Base-by-base conservation (phyloP, 1,140 invertebrate genomes). In the Drosophila sproati region DNA sequence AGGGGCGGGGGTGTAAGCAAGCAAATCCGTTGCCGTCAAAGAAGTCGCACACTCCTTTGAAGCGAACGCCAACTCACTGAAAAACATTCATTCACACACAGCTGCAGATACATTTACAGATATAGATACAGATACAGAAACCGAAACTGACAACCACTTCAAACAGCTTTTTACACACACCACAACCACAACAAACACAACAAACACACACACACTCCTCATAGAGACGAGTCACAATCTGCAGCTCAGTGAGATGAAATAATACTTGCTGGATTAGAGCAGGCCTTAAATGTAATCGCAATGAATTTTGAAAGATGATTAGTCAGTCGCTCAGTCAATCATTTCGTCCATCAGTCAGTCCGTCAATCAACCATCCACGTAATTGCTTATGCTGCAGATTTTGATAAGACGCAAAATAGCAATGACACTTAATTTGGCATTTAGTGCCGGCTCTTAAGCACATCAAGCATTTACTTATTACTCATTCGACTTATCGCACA, bases 221-320 rank as follows among this genome's bases (percentile, higher is more conserved):
- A 64, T 54, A 76, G 61, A 64, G n/a, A 52, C 52, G 28, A 67
- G 52, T 50, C 54, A 39, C 67, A 73, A 61, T 60, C 63, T 70
- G 43, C 76, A 62, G 83, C 43, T 80, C 83, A 87, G 57, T 88
- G 83, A 78, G 77, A 80, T 80, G 85, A 73, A 88, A 89, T 20
- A 20, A 78, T 72, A 35, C 56, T 77, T 57, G 62, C 10, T 64
- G 74, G 85, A 89, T 88, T 85, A 76, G 72, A 70, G 71, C 59
- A 50, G 76, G 72, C 76, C 76, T 64, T 75, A 68, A 66, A 68
- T 61, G 68, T 85, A 90, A 89, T 88, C 83, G 74, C 74, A 89
- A 52, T 78, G 77, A 72, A 81, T 82, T 82, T 81, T 68, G 77
- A 89, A 78, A 82, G 75, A 83, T 88, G 83, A 88, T 88, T 83